Percentiles rank a stretch among this genome's conserved stretches.
Evolutionary conservation across 2,797 vertebrate genomes (phyloP).

Genomic region (Cygnus olor): DNA sequence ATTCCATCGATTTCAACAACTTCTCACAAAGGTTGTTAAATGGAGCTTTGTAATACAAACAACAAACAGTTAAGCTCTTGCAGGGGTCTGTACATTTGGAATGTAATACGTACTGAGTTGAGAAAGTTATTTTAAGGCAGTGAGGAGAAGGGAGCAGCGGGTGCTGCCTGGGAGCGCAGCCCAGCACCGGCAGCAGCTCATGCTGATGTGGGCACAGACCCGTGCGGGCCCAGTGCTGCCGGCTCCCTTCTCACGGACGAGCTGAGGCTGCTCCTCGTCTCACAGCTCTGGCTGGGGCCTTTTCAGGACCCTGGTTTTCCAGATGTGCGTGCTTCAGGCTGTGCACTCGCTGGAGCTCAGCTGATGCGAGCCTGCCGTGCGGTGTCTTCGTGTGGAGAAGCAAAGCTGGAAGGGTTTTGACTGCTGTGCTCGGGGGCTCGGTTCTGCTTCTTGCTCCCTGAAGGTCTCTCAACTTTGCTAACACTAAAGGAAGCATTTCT

Average conservation of each 20-base stretch:
- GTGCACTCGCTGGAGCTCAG: rapidly evolving
- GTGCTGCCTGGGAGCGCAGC: not conserved
- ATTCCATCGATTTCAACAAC: not conserved
- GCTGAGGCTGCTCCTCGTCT: not conserved
- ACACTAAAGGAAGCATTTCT: not conserved
- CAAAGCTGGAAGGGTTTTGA: rapidly evolving
- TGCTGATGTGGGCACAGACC: not conserved
- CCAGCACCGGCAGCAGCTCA: rapidly evolving
- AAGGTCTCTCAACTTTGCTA: not conserved
- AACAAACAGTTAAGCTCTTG: not conserved
- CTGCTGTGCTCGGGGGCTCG: rapidly evolving
- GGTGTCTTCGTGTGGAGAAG: rapidly evolving
- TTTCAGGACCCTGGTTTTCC: rapidly evolving
- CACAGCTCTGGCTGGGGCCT: not conserved
- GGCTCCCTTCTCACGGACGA: rapidly evolving
- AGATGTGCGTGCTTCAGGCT: rapidly evolving
- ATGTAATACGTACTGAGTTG: not conserved
- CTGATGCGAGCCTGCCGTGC: not conserved
- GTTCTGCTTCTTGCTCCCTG: rapidly evolving
- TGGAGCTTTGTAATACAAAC: not conserved
- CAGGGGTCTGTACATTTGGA: not conserved
- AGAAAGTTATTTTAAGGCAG: not conserved
- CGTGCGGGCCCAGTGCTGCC: too few species aligned
- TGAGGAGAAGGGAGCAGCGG: not conserved
- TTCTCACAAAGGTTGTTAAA: not conserved